phyloP scores from a whole-genome alignment of 2,113 vertebrate genomes.

The Melanostigma gelatinosum region DNA sequence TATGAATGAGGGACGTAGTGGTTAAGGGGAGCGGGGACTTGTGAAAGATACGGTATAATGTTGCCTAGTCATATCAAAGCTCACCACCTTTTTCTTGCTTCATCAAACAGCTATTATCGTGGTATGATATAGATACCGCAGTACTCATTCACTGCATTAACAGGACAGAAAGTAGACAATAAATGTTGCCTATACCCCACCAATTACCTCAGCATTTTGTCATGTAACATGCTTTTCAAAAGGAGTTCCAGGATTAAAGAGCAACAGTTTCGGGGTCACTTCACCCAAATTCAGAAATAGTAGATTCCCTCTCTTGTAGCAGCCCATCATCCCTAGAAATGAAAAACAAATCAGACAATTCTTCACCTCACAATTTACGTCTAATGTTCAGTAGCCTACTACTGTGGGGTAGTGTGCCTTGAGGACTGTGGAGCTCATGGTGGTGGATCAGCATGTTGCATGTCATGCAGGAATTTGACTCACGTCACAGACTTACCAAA shows the following conservation, averaged over 20 bases:
- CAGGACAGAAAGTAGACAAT: background rate
- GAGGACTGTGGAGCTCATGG: background rate
- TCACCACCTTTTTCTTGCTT: slow-evolving; percentile 24
- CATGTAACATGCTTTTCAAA: background rate
- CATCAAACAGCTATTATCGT: slow-evolving; percentile 48
- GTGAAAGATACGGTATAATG: slow-evolving; percentile 28
- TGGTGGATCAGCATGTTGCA: background rate
- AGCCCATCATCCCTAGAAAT: background rate
- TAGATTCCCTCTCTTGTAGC: background rate
- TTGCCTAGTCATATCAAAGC: slow-evolving; percentile 18
- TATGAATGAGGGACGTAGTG: slow-evolving; percentile 51
- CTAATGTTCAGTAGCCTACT: background rate
- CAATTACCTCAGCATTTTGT: background rate
- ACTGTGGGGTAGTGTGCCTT: background rate
- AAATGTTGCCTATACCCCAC: background rate
- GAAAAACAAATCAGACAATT: background rate
- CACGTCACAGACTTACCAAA: background rate
- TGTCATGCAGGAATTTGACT: background rate
- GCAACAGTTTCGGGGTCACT: background rate
- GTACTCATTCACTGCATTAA: background rate
- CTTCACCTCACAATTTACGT: background rate
- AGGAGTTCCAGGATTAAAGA: background rate
- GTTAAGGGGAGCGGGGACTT: slow-evolving; percentile 14
- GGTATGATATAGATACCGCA: slow-evolving; percentile 22
- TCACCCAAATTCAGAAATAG: background rate